These are phyloP conservation scores for Pelusios castaneus DNA, from an alignment of 2,113 vertebrate species.

Conservation along the genomic window DNA sequence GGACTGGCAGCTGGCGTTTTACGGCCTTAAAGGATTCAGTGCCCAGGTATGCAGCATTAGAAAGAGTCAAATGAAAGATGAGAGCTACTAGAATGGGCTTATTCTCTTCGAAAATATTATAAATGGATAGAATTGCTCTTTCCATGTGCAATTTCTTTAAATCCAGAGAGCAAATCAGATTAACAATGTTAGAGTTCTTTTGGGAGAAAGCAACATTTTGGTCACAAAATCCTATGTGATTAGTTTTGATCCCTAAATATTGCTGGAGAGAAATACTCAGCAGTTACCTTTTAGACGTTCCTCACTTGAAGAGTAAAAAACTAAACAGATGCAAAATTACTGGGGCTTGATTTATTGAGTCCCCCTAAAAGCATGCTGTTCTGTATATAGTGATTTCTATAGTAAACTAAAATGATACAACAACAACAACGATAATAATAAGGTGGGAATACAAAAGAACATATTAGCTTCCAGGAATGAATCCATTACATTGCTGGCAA, in stretches of 20 bases:
- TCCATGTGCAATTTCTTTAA: slow-evolving; percentile 54
- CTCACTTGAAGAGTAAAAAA: neutral
- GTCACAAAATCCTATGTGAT: slow-evolving; percentile 26
- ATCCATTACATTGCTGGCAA: neutral
- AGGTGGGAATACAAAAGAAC: neutral
- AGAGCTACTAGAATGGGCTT: neutral
- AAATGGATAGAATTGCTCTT: slow-evolving; percentile 31
- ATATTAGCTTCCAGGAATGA: neutral
- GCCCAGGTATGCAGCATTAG: neutral
- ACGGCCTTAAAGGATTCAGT: slow-evolving; percentile 33
- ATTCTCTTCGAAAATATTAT: neutral
- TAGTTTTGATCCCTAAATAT: slow-evolving; percentile 53
- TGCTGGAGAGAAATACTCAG: neutral
- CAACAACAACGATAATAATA: neutral
- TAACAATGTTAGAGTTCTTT: slow-evolving; percentile 52
- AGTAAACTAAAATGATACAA: neutral
- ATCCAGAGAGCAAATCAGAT: slow-evolving; percentile 54
- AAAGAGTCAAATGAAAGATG: slow-evolving; percentile 23
- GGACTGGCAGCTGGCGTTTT: slow-evolving; percentile 37
- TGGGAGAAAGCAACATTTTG: slow-evolving; percentile 39
- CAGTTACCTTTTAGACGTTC: neutral
- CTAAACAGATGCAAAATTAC: slow-evolving; percentile 1
- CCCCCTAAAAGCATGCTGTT: neutral
- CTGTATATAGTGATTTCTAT: neutral
- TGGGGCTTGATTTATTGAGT: neutral